Evolutionary conservation across 2,113 vertebrate genomes (phyloP), one percentile per base, ranked within the genome.

Genomic region (Cephalopholis sonnerati): DNA sequence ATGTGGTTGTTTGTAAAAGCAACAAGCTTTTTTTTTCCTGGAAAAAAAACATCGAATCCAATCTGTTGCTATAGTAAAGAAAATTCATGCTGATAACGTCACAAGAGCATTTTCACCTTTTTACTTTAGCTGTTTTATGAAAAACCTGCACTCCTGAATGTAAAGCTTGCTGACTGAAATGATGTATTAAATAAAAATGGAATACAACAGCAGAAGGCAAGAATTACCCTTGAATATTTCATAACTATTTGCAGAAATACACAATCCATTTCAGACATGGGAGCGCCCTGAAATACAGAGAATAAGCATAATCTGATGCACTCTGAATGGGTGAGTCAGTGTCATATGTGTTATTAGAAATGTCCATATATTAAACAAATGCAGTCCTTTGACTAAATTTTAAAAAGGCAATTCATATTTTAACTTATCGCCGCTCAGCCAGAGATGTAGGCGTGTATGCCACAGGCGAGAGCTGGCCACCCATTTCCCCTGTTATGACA

Each of bases 331-430:
- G 48, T 25, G n/a, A 69, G 64, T 64, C 46, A 24, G 44, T 64
- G n/a, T 65, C 27, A 66, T 39, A 27, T 41, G 29, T 86, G 61
- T 77, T 69, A 77, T 85, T 65, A 76, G 58, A 68, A 64, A 83
- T 51, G 59, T 39, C 48, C 15, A 68, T 69, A 59, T 55, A 64
- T 24, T 44, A 41, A 75, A 64, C 36, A 81, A 87, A 79, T 67
- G 32, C 51, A 1, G 0, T 68, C 25, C 50, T 76, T 41, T 25
- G 5, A 71, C 22, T 79, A 66, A 74, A 63, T 86, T 84, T 87
- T 17, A 81, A 81, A 85, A 27, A 68, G 25, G 36, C 36, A 62
- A 72, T 82, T 86, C 53, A 48, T 77, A 70, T 82, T 83, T 89
- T 20, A 84, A 67, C 65, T 66, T 88, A 54, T 86, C 57, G 9